Conservation (phyloP, 2,888 invertebrate genomes). For the Catocala sponsa region DNA sequence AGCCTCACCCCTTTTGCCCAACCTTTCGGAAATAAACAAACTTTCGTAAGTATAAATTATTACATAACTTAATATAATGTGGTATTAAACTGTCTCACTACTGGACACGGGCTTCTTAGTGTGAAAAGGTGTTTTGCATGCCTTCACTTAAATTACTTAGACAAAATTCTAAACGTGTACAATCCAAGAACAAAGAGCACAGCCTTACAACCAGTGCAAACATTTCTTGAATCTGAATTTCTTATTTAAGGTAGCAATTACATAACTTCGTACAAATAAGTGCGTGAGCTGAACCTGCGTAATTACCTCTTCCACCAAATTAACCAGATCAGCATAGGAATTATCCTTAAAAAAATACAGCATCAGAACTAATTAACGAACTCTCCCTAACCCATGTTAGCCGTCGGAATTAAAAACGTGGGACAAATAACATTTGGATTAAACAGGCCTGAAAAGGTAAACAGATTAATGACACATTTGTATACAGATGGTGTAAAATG, state of each 20-base stretch:
- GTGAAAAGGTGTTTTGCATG: no score
- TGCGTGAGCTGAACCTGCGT: neutral
- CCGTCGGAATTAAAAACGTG: constrained; percentile 17
- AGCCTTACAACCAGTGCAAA: neutral
- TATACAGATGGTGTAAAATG: constrained; percentile 7
- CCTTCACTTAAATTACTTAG: no score
- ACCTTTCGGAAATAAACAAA: no score
- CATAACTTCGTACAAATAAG: neutral
- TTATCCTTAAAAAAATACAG: constrained; percentile 11
- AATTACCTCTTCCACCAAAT: constrained; percentile 22
- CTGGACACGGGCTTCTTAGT: no score
- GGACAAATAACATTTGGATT: constrained; percentile 12
- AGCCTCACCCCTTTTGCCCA: no score
- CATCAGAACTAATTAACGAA: constrained; percentile 13
- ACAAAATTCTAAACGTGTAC: no score
- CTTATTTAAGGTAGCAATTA: constrained; percentile 1
- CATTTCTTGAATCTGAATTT: constrained; percentile 1
- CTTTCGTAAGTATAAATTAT: no score
- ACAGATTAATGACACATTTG: constrained; percentile 12
- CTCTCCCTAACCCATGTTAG: constrained; percentile 4
- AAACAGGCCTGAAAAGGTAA: constrained; percentile 5
- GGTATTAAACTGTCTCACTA: no score
- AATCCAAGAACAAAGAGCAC: no score
- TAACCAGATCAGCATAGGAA: constrained; percentile 12
- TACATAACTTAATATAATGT: no score